Conservation (phyloP, 1,140 invertebrate species). For the Parapsyche elsis region DNA sequence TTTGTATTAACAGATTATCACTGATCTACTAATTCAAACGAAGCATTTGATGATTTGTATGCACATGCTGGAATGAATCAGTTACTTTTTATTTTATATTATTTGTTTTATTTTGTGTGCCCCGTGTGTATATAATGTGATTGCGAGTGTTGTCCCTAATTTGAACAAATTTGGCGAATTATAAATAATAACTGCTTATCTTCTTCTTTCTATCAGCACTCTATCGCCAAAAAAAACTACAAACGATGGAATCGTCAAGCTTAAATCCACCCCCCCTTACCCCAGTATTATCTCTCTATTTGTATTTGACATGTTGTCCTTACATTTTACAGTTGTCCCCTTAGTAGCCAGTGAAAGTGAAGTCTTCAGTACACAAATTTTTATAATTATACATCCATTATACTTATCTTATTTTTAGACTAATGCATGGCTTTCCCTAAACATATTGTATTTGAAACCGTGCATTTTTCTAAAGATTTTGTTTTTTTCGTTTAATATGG, state of each 20-base stretch:
- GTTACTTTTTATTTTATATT: background rate
- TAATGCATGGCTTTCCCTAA: slow-evolving; percentile 30
- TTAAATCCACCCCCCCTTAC: background rate
- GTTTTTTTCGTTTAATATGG: background rate
- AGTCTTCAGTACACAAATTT: slow-evolving; percentile 15
- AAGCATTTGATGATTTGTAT: too few species aligned
- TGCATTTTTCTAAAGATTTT: slow-evolving; percentile 28
- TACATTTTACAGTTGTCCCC: slow-evolving; percentile 6
- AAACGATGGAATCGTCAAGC: slow-evolving; percentile 21
- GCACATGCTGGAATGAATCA: background rate
- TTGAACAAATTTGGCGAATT: slow-evolving; percentile 31
- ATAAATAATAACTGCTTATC: slow-evolving; percentile 23
- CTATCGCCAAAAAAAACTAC: slow-evolving; percentile 28
- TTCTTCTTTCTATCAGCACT: slow-evolving; percentile 42
- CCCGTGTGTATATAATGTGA: background rate
- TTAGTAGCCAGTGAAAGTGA: slow-evolving; percentile 24
- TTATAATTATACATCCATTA: background rate
- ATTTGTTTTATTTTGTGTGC: slow-evolving; percentile 1
- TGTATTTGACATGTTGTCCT: slow-evolving; percentile 13
- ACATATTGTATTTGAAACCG: background rate
- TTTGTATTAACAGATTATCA: too few species aligned
- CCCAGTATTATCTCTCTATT: background rate
- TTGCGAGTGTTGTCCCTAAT: background rate
- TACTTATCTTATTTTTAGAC: slow-evolving; percentile 4
- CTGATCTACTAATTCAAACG: too few species aligned